Evolutionary conservation across 2,113 vertebrate species (phyloP).

Genomic region (Corydoras maculifer): DNA sequence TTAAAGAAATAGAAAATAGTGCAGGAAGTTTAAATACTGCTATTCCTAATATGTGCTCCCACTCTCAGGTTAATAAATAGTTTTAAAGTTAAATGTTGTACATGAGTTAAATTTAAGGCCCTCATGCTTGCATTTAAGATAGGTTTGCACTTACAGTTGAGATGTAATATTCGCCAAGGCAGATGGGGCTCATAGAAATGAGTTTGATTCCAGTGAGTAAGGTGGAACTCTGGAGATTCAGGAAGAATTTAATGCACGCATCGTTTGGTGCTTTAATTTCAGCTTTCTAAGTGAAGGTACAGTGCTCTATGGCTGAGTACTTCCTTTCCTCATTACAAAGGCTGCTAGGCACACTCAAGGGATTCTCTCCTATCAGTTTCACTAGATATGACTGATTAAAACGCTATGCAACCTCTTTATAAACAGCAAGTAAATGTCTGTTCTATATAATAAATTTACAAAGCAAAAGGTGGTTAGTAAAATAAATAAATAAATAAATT

Average conservation of each 20-base stretch:
- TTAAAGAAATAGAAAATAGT: too few species aligned
- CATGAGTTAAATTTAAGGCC: conserved; percentile 30
- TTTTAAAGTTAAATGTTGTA: conserved; percentile 15
- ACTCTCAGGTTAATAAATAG: conserved; percentile 19
- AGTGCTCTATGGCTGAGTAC: conserved; percentile 59
- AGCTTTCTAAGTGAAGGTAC: conserved; percentile 63
- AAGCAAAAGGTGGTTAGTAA: too few species aligned
- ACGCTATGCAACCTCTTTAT: conserved; percentile 54
- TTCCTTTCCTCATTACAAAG: conserved; percentile 69
- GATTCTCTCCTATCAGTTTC: conserved; percentile 59
- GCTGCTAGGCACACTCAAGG: conserved; percentile 64
- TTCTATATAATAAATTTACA: too few species aligned
- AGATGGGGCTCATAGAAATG: conserved; percentile 50
- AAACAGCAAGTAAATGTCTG: conserved; percentile 19
- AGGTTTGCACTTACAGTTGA: conserved; percentile 37
- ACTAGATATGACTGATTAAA: conserved; percentile 63
- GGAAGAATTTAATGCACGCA: conserved; percentile 65
- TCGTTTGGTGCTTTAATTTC: conserved; percentile 75
- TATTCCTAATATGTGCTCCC: conserved; percentile 19
- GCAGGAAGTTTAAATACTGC: background rate
- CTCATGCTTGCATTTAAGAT: conserved; percentile 40
- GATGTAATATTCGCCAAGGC: conserved; percentile 42
- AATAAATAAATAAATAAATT: too few species aligned
- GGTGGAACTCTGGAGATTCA: conserved; percentile 61
- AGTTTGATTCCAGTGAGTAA: conserved; percentile 54